A percentile compares a stretch with the other conserved stretches of the same genome.
Conservation (phyloP, 37 sponge, comb jelly and placozoan species). For the Chondrosia reniformis region DNA sequence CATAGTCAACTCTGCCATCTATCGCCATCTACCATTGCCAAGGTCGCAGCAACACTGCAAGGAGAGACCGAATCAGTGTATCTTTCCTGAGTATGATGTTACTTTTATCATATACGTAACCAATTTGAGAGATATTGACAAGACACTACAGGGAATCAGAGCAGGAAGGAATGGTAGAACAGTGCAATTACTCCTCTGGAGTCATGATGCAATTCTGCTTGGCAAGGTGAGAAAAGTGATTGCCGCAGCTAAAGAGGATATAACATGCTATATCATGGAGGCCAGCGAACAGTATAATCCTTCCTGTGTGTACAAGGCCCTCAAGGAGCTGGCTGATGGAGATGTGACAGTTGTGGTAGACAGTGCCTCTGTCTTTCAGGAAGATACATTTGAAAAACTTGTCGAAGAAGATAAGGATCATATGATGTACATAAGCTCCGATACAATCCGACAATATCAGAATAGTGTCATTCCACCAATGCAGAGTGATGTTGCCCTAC, state of each 20-base stretch:
- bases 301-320: neutral
- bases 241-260: too few relatives aligned
- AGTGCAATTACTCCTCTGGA: too few relatives aligned
- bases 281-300: neutral
- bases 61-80: slow-evolving; percentile 22
- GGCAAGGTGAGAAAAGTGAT: too few relatives aligned
- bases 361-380: neutral
- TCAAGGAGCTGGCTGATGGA: neutral
- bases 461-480: neutral
- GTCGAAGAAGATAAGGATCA: neutral
- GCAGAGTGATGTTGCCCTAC: too few relatives aligned
- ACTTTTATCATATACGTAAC: slow-evolving; percentile 37
- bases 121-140: too few relatives aligned
- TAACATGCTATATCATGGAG: neutral
- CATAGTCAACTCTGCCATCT: slow-evolving; percentile 37
- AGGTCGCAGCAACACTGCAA: slow-evolving; percentile 2
- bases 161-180: too few relatives aligned
- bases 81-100: slow-evolving; percentile 35
- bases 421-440: neutral
- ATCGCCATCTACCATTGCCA: slow-evolving; percentile 42
- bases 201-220: too few relatives aligned
- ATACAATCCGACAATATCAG: too few relatives aligned
- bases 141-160: too few relatives aligned
- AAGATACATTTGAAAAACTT: neutral
- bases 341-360: neutral